phyloP scores from a whole-genome alignment of 2,113 vertebrate genomes.

The Perca fluviatilis region DNA sequence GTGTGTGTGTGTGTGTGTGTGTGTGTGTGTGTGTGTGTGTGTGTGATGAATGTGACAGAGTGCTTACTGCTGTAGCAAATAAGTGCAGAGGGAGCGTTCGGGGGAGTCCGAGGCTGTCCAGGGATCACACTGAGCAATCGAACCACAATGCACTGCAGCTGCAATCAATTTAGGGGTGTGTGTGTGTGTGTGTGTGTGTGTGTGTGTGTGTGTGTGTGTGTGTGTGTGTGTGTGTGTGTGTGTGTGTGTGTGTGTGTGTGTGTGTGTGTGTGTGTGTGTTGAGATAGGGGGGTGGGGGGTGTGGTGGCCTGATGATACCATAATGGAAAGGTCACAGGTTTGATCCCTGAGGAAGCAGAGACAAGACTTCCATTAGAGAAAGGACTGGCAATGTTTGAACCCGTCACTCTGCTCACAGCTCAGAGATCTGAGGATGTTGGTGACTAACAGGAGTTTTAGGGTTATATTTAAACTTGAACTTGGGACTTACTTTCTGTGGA shows the following conservation, averaged over 20 bases:
- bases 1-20: neutral
- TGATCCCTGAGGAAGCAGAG: conserved; percentile 40
- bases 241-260: neutral
- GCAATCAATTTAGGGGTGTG: conserved; percentile 43
- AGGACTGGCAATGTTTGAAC: conserved; percentile 12
- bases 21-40: conserved; percentile 28
- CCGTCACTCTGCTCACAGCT: neutral
- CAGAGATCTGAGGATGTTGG: neutral
- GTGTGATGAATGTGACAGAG: conserved; percentile 62
- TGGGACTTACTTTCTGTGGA: neutral
- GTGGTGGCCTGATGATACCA: neutral
- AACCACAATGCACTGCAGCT: conserved; percentile 54
- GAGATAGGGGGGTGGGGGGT: neutral
- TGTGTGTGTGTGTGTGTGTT: neutral
- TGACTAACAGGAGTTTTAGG: conserved; percentile 6
- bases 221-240: too few species aligned
- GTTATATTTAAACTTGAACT: neutral
- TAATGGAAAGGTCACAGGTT: conserved; percentile 61
- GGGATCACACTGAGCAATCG: conserved; percentile 60
- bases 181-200: too few species aligned
- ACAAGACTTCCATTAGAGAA: conserved; percentile 64
- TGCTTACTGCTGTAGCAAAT: conserved; percentile 70
- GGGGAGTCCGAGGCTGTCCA: conserved; percentile 11
- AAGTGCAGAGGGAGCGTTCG: conserved; percentile 31
- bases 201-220: too few species aligned